Conservation (phyloP, 1,140 invertebrate species). For the Stenopsyche tienmushanensis region DNA sequence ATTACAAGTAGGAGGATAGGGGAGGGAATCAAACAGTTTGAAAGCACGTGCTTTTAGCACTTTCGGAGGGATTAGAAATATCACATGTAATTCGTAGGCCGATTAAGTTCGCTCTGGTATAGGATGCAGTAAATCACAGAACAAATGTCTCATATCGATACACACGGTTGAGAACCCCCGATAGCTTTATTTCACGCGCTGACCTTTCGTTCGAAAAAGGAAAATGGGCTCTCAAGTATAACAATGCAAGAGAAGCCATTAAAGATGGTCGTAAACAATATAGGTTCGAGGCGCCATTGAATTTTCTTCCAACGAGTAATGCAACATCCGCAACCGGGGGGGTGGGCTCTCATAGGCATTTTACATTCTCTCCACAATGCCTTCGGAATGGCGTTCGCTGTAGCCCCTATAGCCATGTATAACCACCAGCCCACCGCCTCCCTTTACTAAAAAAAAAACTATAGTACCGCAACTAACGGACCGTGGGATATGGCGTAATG, state of each 20-base stretch:
- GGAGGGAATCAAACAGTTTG: too few relatives aligned
- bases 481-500: slow-evolving; percentile 7
- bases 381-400: not conserved
- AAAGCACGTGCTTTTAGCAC: too few relatives aligned
- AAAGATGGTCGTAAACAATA: slow-evolving; percentile 11
- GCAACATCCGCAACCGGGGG: not conserved
- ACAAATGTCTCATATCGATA: too few relatives aligned
- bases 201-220: not conserved
- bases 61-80: too few relatives aligned
- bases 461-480: not conserved
- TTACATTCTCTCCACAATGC: slow-evolving; percentile 19
- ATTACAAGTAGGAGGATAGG: too few relatives aligned
- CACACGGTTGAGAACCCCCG: too few relatives aligned
- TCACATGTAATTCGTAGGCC: too few relatives aligned
- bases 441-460: not conserved
- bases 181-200: not conserved
- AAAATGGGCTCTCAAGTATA: not conserved
- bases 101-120: too few relatives aligned
- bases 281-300: slow-evolving; percentile 3
- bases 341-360: slow-evolving; percentile 17
- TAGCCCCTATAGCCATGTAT: not conserved
- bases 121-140: too few relatives aligned
- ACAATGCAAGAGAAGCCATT: not conserved
- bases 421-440: not conserved
- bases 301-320: not conserved